Base-by-base conservation (phyloP, 2,113 vertebrate species). In the Coreoperca whiteheadi region DNA sequence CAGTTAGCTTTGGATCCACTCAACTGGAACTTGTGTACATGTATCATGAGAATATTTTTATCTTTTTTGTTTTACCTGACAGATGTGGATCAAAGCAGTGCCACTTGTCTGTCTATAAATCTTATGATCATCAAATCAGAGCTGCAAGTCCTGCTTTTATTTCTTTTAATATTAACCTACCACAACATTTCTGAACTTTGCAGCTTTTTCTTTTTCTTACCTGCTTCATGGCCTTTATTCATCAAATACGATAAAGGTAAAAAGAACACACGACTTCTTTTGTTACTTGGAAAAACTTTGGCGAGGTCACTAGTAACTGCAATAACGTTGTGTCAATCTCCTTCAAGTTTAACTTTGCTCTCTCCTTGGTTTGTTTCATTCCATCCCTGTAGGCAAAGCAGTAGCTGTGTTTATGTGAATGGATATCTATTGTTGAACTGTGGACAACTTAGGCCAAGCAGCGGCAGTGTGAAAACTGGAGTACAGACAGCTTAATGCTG, bases 401-500 rank as follows among this genome's bases (percentile, higher is more conserved):
- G 51, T 30, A 65, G 30, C 0, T 20, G 50, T 28, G 10, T 74
- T 64, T n/a, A 48, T 67, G 46, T 25, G 8, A 6, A 63, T 37
- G 18, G 12, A 56, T 50, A 67, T 76, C 43, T 69, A 43, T 77
- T 25, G 37, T 23, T 21, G 20, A 87, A 51, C 16, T 59, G 64
- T 48, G 15, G 71, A 87, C 30, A 79, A 56, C 74, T 79, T 0
- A 14, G 43, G 39, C 69, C 59, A 68, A 85, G 72, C 60, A 74
- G 39, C 23, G 65, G 82, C 66, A 20, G 48, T 46, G 66, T 79
- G 16, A 61, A 46, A 78, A 59, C 59, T 50, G 34, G n/a, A 53
- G 65, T 65, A 69, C 8, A 18, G 69, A 81, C 71, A 80, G 68
- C 72, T 81, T 76, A 64, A 81, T 74, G 32, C 18, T 16, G 66